Conservation (phyloP, 2,797 vertebrate species). For the Argentina silus region DNA sequence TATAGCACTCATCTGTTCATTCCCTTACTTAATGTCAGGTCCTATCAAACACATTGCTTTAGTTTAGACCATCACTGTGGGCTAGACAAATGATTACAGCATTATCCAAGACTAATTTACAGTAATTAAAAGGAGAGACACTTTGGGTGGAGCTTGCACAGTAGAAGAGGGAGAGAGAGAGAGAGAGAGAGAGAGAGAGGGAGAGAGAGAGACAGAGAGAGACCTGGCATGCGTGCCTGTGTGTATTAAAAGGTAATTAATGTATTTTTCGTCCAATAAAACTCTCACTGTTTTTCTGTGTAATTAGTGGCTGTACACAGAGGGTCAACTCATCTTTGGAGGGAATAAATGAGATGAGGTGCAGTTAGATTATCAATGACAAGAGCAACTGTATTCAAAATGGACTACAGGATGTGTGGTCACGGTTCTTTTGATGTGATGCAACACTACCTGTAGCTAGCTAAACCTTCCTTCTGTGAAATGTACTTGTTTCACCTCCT, state of each 20-base stretch:
- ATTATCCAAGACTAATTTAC: constrained; percentile 8
- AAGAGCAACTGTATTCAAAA: not conserved
- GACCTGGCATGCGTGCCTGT: not conserved
- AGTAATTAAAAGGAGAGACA: not conserved
- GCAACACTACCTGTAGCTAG: no score
- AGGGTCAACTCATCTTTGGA: constrained; percentile 16
- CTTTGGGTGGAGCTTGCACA: no score
- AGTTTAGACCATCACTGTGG: not conserved
- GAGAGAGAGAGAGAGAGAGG: not conserved
- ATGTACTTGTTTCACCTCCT: no score
- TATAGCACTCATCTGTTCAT: not conserved
- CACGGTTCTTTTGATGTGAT: no score
- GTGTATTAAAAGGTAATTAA: constrained; percentile 10
- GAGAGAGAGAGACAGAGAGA: not conserved
- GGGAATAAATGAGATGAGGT: constrained; percentile 24
- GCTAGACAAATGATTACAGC: constrained; percentile 10
- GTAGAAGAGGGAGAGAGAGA: not conserved
- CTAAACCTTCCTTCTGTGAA: no score
- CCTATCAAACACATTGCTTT: not conserved
- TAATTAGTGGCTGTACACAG: constrained; percentile 32
- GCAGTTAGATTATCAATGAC: constrained; percentile 20
- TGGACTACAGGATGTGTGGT: not conserved
- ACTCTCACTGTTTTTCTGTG: constrained; percentile 14
- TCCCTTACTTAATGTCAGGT: constrained; percentile 4
- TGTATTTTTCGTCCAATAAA: constrained; percentile 16